Evolutionary conservation across 2,888 invertebrate species (phyloP), one percentile per base, ranked within the genome.

Genomic region (Malachius bipustulatus): DNA sequence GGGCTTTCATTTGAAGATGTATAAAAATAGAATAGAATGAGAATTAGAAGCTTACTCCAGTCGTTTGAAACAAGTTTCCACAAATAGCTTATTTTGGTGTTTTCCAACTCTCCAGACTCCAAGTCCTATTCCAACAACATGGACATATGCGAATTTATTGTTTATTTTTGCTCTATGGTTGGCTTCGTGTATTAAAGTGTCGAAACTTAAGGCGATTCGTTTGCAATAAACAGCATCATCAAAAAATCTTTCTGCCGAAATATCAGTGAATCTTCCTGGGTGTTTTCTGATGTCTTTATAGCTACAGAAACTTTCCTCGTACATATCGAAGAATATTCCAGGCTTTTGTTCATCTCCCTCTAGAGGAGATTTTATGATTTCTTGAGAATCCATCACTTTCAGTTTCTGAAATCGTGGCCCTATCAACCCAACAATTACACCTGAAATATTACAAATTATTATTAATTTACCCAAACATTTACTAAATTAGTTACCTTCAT

Each of bases 81-180:
- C 54, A 47, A 75, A 80, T 26, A 77, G 67, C 44, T 72, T 64
- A 9, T 67, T 64, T 49, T 80, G 80, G 39, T 77, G 75, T 0
- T 56, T 48, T 0, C 73, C 69, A 24, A 71, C 62, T 50, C 59
- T 70, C 79, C 80, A 80, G 0, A 77, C 76, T 1, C 79, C 80
- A 10, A 75, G 54, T 30, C 76, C 76, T 28, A 74, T 69, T 8
- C 79, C 80, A 16, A 79, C 71, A 4, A 80, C 66, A 54, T 79
- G 77, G 1, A 80, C 46, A 45, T 67, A 79, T 0, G 75, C 78
- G 4, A 62, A 59, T 19, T 64, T 71, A 14, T 59, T 64, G 2
- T 54, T 61, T 0, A 59, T 59, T 8, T 55, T 55, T 0, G 72
- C 76, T n/a, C 77, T 61, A 0, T 62, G 56, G 39, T 77, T 69